Percentiles rank a stretch among this genome's conserved stretches.
These are phyloP conservation scores for Lamprotornis superbus DNA, from an alignment of 2,113 vertebrate species.

Conservation along the genomic window DNA sequence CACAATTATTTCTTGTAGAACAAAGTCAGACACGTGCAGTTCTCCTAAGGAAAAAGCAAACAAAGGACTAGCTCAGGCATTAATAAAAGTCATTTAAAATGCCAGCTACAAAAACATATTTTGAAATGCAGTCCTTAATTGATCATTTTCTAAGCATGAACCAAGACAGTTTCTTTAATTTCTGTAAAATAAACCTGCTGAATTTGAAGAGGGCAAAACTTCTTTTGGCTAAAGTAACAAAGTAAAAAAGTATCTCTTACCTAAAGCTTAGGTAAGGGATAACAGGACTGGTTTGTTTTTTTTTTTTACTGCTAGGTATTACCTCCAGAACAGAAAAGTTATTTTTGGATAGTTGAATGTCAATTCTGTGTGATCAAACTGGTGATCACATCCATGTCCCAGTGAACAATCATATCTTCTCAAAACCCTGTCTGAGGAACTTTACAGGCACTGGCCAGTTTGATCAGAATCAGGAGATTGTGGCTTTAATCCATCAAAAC, in stretches of 20 bases:
- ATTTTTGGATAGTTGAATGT: neutral
- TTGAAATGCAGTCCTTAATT: neutral
- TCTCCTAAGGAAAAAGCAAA: neutral
- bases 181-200: neutral
- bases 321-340: neutral
- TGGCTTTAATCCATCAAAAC: slow-evolving; percentile 53
- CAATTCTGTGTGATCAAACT: neutral
- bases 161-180: neutral
- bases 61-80: neutral
- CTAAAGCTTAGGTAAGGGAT: neutral
- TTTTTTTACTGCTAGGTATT: neutral
- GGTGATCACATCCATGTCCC: neutral
- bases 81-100: slow-evolving; percentile 33
- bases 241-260: too few species aligned
- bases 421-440: neutral
- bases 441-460: neutral
- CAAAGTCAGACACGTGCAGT: neutral
- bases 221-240: neutral
- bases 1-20: slow-evolving; percentile 3
- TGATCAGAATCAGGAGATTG: slow-evolving; percentile 23
- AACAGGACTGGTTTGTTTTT: neutral
- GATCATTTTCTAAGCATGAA: neutral
- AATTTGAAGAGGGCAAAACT: neutral
- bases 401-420: neutral
- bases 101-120: neutral